Percentiles rank a stretch among this genome's conserved stretches.
Conservation (phyloP, 2,797 vertebrate genomes). For the Sibirionetta formosa region DNA sequence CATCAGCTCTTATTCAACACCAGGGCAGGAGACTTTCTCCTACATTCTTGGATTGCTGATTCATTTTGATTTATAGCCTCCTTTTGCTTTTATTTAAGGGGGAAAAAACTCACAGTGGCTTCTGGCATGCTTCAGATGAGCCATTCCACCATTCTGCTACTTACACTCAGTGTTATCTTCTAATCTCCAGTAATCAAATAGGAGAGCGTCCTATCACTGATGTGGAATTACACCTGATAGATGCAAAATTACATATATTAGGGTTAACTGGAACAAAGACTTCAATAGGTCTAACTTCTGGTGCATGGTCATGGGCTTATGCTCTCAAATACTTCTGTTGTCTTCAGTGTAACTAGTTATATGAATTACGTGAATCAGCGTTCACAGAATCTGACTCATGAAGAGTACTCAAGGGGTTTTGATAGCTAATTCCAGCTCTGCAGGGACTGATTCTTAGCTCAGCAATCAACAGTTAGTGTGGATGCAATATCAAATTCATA, state of each 20-base stretch:
- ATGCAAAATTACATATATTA: neutral
- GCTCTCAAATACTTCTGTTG: neutral
- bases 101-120: neutral
- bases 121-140: neutral
- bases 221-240: neutral
- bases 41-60: neutral
- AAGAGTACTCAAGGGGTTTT: neutral
- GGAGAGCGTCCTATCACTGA: neutral
- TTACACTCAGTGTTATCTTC: neutral
- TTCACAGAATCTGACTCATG: neutral
- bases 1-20: neutral
- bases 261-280: neutral
- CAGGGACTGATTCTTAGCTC: neutral
- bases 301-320: neutral
- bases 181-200: neutral
- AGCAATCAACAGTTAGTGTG: neutral
- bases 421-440: neutral
- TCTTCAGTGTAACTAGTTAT: neutral
- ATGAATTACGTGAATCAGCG: neutral
- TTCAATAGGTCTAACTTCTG: neutral
- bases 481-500: neutral
- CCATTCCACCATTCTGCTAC: neutral
- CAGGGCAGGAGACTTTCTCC: neutral
- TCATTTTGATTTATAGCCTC: neutral
- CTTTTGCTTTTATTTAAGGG: neutral